phyloP scores from a whole-genome alignment of 2,113 vertebrate genomes.

The Pelmatolapia mariae region DNA sequence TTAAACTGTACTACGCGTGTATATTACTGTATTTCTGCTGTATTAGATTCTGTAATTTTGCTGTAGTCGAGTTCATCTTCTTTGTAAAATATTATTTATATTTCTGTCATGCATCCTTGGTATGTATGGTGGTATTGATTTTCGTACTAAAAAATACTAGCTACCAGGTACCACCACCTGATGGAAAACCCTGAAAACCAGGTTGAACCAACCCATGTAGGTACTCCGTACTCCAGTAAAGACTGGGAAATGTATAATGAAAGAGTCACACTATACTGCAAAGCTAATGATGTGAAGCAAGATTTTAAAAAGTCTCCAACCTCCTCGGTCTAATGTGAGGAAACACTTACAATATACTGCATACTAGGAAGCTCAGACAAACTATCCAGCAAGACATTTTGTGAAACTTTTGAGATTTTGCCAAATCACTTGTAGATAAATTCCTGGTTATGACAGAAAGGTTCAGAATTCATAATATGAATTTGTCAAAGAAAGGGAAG shows the following conservation, averaged over 20 bases:
- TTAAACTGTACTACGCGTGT: background rate
- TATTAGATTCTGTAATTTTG: background rate
- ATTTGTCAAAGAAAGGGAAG: fast-evolving
- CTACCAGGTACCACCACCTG: background rate
- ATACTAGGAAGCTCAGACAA: background rate
- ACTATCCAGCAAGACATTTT: fast-evolving
- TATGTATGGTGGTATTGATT: background rate
- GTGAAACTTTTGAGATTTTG: background rate
- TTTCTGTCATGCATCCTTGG: background rate
- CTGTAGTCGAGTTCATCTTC: background rate
- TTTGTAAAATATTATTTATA: background rate
- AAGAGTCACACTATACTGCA: background rate
- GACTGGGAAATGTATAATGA: background rate
- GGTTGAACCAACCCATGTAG: background rate
- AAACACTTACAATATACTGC: background rate
- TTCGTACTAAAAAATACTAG: background rate
- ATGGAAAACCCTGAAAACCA: background rate
- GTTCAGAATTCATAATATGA: background rate
- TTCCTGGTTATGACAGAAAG: fast-evolving
- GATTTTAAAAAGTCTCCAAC: background rate
- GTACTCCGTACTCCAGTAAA: background rate
- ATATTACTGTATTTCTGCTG: background rate
- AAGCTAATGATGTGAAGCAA: background rate
- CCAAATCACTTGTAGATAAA: background rate
- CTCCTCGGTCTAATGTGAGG: fast-evolving